Evolutionary conservation across 2,797 vertebrate species (phyloP).

Genomic region (Vespertilio murinus): DNA sequence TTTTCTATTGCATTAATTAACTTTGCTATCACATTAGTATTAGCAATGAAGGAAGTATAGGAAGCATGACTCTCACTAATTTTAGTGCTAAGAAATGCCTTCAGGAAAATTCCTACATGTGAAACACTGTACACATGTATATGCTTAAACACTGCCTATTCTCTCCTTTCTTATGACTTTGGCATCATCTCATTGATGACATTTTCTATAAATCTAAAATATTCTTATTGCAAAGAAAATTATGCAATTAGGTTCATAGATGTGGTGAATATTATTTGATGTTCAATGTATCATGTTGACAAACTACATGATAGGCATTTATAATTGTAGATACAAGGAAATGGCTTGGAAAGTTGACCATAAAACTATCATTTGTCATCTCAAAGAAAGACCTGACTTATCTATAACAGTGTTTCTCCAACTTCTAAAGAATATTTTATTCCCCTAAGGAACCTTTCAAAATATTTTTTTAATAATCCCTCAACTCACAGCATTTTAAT

Average conservation of each 20-base stretch:
- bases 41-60: not conserved
- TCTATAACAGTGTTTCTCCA: not conserved
- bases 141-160: not conserved
- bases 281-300: not conserved
- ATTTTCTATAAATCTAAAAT: not conserved
- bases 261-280: not conserved
- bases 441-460: not conserved
- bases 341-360: not conserved
- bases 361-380: not conserved
- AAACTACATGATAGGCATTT: not conserved
- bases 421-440: not conserved
- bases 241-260: not conserved
- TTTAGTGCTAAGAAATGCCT: not conserved
- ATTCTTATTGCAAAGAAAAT: not conserved
- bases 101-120: not conserved
- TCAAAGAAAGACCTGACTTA: not conserved
- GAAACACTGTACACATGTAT: not conserved
- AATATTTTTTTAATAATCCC: not conserved
- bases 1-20: not conserved
- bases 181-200: not conserved
- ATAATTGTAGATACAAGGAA: not conserved
- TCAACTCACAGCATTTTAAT: not conserved
- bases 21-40: slow-evolving; percentile 2
- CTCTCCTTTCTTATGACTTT: not conserved
- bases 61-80: not conserved